These are phyloP conservation scores for Drosophila tani DNA, from an alignment of 1,140 invertebrate species.

Conservation along the genomic window DNA sequence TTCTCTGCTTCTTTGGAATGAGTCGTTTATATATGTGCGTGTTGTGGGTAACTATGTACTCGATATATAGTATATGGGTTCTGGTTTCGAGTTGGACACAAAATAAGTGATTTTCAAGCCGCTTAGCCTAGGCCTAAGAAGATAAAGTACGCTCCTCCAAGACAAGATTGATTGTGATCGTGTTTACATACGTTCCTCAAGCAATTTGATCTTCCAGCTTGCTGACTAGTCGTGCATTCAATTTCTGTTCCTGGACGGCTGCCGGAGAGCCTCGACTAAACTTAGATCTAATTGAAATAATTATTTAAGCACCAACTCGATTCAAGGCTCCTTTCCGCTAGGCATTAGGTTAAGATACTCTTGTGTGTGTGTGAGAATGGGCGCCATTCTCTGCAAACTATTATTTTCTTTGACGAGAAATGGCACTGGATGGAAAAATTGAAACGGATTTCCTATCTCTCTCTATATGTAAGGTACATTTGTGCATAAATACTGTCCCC, in stretches of 20 bases:
- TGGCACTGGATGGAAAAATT: conserved; percentile 82
- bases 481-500: conserved; percentile 79
- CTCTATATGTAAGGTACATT: conserved; percentile 71
- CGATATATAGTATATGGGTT: conserved; percentile 16
- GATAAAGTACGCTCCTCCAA: conserved; percentile 10
- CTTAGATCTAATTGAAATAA: conserved; percentile 38
- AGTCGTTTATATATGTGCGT: conserved; percentile 76
- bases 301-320: conserved; percentile 72
- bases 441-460: conserved; percentile 66
- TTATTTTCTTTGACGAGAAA: conserved; percentile 41
- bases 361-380: too few relatives aligned
- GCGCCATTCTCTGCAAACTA: conserved; percentile 38
- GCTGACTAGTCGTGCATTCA: conserved; percentile 78
- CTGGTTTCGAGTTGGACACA: conserved; percentile 27
- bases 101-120: conserved; percentile 80
- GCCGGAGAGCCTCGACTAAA: conserved; percentile 49
- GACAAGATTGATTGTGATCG: conserved; percentile 21
- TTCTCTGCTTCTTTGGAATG: conserved; percentile 84
- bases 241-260: conserved; percentile 61
- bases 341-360: background rate
- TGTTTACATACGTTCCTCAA: conserved; percentile 18
- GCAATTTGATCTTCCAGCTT: conserved; percentile 41
- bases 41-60: conserved; percentile 21
- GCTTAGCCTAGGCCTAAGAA: conserved; percentile 45
- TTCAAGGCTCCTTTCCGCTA: conserved; percentile 69